phyloP scores from a whole-genome alignment of 2,797 vertebrate genomes.

The Anguilla anguilla region DNA sequence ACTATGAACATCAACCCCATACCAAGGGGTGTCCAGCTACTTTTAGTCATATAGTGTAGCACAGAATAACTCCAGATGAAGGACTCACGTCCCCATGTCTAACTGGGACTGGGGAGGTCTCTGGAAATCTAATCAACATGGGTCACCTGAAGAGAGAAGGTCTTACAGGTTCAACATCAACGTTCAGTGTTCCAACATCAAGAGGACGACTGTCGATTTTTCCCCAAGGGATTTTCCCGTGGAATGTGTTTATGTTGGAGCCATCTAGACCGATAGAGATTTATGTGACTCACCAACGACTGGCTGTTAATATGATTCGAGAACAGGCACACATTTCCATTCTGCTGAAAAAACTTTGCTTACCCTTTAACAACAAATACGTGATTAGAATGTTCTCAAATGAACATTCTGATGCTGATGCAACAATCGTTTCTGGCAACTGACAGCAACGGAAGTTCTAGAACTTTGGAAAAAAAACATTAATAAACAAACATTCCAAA shows the following conservation, averaged over 20 bases:
- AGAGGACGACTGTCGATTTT: neutral
- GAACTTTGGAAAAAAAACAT: too few relatives aligned
- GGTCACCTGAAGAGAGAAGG: neutral
- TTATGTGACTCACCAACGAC: neutral
- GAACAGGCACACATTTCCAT: slow-evolving; percentile 16
- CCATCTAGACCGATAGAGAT: neutral
- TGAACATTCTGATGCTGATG: too few relatives aligned
- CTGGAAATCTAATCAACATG: neutral
- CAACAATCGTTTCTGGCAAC: too few relatives aligned
- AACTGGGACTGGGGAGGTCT: neutral
- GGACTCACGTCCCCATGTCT: neutral
- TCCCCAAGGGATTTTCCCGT: neutral
- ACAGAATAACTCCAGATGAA: neutral
- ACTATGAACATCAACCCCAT: too few relatives aligned
- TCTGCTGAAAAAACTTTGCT: slow-evolving; percentile 18
- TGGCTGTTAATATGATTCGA: neutral
- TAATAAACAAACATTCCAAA: too few relatives aligned
- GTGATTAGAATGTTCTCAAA: too few relatives aligned
- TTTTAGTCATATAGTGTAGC: too few relatives aligned
- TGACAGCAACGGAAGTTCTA: too few relatives aligned
- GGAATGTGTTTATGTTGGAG: neutral
- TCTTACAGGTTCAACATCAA: neutral
- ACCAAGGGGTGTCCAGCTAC: too few relatives aligned
- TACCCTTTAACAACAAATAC: too few relatives aligned
- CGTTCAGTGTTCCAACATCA: neutral